Evolutionary conservation across 2,888 invertebrate genomes (phyloP).

Genomic region (Smittia aterrima): DNA sequence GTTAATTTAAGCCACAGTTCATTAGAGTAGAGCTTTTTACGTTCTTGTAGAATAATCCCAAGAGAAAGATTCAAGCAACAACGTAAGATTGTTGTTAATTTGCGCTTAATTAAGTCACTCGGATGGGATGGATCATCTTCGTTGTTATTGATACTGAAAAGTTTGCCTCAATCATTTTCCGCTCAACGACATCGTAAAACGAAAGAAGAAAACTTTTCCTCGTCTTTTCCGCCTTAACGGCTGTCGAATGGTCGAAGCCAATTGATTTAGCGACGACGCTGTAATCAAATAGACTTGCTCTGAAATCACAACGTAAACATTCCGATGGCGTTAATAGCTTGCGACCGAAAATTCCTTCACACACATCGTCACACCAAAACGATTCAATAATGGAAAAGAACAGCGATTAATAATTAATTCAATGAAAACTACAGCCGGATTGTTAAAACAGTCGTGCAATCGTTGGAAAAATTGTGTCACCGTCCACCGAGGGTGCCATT

Average conservation of each 20-base stretch:
- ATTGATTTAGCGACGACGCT: neutral
- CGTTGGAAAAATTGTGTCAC: neutral
- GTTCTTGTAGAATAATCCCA: neutral
- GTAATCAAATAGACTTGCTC: neutral
- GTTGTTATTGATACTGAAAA: neutral
- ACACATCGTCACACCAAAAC: neutral
- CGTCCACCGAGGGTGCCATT: slow-evolving; percentile 10
- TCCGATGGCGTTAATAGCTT: neutral
- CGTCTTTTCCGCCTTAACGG: neutral
- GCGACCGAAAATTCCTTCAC: slow-evolving; percentile 1
- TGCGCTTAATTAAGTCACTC: slow-evolving; percentile 7
- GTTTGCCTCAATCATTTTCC: neutral
- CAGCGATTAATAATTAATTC: slow-evolving; percentile 18
- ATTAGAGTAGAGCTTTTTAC: neutral
- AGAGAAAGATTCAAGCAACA: neutral
- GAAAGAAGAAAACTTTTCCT: neutral
- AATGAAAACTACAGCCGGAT: neutral
- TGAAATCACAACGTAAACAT: neutral
- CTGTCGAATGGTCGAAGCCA: neutral
- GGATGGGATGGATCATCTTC: neutral
- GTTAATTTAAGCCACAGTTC: neutral
- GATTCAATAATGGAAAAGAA: neutral
- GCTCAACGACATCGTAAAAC: neutral
- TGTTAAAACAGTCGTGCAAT: neutral
- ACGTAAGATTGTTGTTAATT: neutral